Percentiles rank a stretch among this genome's conserved stretches.
phyloP scores from a whole-genome alignment of 2,113 vertebrate species.

The Polypterus bichir region DNA sequence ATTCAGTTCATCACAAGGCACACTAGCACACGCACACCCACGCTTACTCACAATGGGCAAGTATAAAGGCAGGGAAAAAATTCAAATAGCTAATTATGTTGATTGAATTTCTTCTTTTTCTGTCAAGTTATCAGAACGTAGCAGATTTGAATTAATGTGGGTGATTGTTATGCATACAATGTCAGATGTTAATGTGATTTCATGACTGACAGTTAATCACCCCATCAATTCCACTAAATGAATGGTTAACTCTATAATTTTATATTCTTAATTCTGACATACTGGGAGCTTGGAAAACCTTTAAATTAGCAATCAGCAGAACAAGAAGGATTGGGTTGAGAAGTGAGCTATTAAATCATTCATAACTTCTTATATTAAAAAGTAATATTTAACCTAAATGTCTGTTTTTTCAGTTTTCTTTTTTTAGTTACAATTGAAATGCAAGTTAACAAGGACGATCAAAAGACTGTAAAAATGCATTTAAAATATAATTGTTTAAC shows the following conservation, averaged over 20 bases:
- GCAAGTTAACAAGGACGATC: no score
- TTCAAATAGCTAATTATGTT: slow-evolving; percentile 80
- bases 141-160: slow-evolving; percentile 64
- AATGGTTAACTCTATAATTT: slow-evolving; percentile 69
- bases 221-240: slow-evolving; percentile 65
- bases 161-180: slow-evolving; percentile 81
- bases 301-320: slow-evolving; percentile 57
- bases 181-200: slow-evolving; percentile 68
- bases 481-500: no score
- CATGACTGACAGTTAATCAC: slow-evolving; percentile 81
- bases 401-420: no score
- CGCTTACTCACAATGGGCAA: no score
- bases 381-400: neutral
- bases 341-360: slow-evolving; percentile 5
- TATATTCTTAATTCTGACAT: slow-evolving; percentile 51
- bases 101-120: slow-evolving; percentile 59
- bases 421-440: no score
- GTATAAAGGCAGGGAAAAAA: slow-evolving; percentile 34
- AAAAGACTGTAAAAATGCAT: no score
- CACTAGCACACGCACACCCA: no score
- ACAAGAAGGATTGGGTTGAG: slow-evolving; percentile 11
- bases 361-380: neutral
- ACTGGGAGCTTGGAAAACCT: slow-evolving; percentile 49
- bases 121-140: slow-evolving; percentile 48
- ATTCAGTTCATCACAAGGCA: no score